phyloP scores from a whole-genome alignment of 1,140 invertebrate genomes.

The Aleiodes sp. region DNA sequence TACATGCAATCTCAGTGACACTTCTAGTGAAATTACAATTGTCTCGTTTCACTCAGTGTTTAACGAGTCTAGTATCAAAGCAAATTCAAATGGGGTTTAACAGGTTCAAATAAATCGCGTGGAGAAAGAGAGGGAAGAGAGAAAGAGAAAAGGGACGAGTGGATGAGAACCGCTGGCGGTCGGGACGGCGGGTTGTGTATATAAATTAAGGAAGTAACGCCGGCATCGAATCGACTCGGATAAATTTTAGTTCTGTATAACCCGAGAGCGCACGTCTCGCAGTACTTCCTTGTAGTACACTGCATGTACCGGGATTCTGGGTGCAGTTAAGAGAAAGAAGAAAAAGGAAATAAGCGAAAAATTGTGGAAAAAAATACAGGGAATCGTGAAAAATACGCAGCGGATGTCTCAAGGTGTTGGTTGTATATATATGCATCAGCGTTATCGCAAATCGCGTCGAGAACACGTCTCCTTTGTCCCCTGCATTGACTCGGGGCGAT shows the following conservation, averaged over 20 bases:
- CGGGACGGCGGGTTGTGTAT: conserved; percentile 37
- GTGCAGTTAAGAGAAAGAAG: conserved; percentile 8
- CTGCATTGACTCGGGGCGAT: conserved; percentile 17
- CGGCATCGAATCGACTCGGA: conserved; percentile 42
- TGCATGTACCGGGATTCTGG: conserved; percentile 29
- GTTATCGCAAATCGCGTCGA: conserved; percentile 28
- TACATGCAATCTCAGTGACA: conserved; percentile 29
- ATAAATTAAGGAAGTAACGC: conserved; percentile 45
- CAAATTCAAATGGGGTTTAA: not conserved
- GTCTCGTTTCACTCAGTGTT: not conserved
- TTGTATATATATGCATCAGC: conserved; percentile 3
- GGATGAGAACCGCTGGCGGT: conserved; percentile 37
- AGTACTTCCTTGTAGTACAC: conserved; percentile 37
- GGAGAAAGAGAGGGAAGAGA: no score
- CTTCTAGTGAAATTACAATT: conserved; percentile 23
- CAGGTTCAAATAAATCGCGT: no score
- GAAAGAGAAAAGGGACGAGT: no score
- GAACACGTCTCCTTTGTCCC: conserved; percentile 27
- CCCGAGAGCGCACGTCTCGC: no score
- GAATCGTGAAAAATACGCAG: not conserved
- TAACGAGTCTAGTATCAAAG: not conserved
- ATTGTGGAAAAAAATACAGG: conserved; percentile 2
- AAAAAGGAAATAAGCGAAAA: conserved; percentile 15
- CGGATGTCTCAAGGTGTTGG: not conserved
- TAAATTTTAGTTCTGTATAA: conserved; percentile 36